A percentile compares a stretch with the other conserved stretches of the same genome.
Conservation (phyloP, 2,113 vertebrate genomes). For the Chlamydotis undulata region DNA sequence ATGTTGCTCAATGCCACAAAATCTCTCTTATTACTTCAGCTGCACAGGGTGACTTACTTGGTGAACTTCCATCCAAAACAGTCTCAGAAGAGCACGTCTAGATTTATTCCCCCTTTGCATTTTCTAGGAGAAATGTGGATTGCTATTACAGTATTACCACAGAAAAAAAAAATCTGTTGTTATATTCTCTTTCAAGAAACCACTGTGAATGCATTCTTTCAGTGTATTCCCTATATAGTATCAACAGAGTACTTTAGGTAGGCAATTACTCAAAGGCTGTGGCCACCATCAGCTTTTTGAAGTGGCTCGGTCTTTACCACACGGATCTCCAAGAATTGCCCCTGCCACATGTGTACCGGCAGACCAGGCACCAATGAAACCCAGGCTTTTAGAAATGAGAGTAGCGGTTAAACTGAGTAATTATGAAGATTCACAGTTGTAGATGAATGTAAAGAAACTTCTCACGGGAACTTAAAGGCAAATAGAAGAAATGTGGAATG, state of each 20-base stretch:
- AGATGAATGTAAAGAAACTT: not conserved
- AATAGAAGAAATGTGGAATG: not conserved
- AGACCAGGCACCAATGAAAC: not conserved
- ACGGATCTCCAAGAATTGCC: not conserved
- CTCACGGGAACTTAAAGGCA: not conserved
- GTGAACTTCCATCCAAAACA: constrained; percentile 12
- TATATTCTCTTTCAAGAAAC: not conserved
- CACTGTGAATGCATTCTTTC: not conserved
- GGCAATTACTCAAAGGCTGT: not conserved
- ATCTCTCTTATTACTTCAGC: not conserved
- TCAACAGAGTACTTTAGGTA: not conserved
- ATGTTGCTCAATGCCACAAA: constrained; percentile 37
- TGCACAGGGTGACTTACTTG: not conserved
- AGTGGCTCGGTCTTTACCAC: not conserved
- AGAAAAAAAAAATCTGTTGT: not conserved
- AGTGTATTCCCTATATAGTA: not conserved
- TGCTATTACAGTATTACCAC: not conserved
- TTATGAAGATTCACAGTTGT: not conserved
- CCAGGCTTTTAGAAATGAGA: not conserved
- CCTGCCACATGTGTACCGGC: not conserved
- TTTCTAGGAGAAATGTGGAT: not conserved
- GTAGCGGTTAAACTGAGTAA: not conserved
- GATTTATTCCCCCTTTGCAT: not conserved
- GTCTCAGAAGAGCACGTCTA: not conserved
- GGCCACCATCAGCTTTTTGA: not conserved